Base-by-base conservation (phyloP, 2,888 invertebrate genomes). In the Piscicola geometra region DNA sequence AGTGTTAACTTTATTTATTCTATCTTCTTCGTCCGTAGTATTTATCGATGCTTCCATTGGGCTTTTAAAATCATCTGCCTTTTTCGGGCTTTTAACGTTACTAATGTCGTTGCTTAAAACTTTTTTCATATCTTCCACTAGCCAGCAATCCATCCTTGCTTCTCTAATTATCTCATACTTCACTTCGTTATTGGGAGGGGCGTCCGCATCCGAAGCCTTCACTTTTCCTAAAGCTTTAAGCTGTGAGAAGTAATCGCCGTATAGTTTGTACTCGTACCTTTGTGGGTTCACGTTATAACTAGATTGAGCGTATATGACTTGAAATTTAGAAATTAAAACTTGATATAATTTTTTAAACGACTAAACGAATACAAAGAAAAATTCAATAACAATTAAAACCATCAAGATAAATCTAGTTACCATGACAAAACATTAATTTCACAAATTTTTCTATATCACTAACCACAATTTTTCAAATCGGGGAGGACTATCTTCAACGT, bases 141-240 rank as follows among this genome's bases (percentile, higher is more conserved):
- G 12, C 25, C 12, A 70, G n/a, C 33, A 33, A 1, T 64, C 35
- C n/a, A 64, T 35, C 56, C 56, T 35, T 0, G 1, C 28, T 32
- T 56, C 35, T 21, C 28, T 15, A 1, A 47, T 30, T 5, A 73
- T 60, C 25, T n/a, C 32, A 30, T 73, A 73, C 28, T 52, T 73
- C 52, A 64, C 35, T n/a, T 5, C 25, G 25, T 73, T 73, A 9
- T 56, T 35, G 1, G 64, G 36, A 15, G 73, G n/a, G 9, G 33
- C 12, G 36, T 73, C 73, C 15, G 25, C 35, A 36, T 73, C 73
- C n/a, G 25, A 12, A 5, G 73, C 73, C 64, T 60, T 60, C 15
- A 73, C 73, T 21, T 73, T 52, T 12, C 73, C 73, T 12, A 73
- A 21, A 1, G 73, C 56, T n/a, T 73, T 52, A 18, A 73, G 64